Evolutionary conservation across 2,797 vertebrate species (phyloP), one percentile per base, ranked within the genome.

Genomic region (Columba guinea): DNA sequence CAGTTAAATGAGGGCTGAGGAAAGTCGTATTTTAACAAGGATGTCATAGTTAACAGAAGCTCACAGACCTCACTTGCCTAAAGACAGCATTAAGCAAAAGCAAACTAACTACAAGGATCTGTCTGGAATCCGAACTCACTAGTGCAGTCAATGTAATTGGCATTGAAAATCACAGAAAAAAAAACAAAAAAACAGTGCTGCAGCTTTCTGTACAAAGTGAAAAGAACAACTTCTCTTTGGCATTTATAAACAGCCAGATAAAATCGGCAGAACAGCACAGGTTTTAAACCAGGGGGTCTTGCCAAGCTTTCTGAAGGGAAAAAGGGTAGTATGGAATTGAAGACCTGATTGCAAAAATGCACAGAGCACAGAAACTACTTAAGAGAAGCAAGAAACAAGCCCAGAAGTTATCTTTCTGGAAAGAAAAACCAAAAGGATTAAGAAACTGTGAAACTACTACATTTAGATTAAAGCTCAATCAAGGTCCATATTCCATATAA

Each of bases 271-370:
- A 91, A 83, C 28, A 71, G 59, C 21, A 41, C n/a, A 71, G 53
- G 13, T 91, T 84, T 91, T 80, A 83, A 92, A 93, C 22, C 21
- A 35, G 26, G 48, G 37, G 12, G 37, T 73, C 88, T 75, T 55
- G 14, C 27, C 59, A 84, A 56, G 48, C 16, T 55, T 92, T 91
- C 55, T 39, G 51, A 71, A 62, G 58, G 13, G 9, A 37, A 24
- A 87, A 87, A 79, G 55, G 17, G 59, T 58, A 55, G 16, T 17
- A 35, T 52, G 62, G 55, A 76, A 56, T 30, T 37, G 62, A 94
- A 64, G 35, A 84, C 19, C 26, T 46, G 70, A 48, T 39, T 35
- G 46, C n/a, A 65, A 59, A 94, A 93, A 35, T 27, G 18, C 19
- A 17, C n/a, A 32, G n/a, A 89, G 73, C 17, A 65, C n/a, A 86